Evolutionary conservation across 2,113 vertebrate species (phyloP).

Genomic region (Euleptes europaea): DNA sequence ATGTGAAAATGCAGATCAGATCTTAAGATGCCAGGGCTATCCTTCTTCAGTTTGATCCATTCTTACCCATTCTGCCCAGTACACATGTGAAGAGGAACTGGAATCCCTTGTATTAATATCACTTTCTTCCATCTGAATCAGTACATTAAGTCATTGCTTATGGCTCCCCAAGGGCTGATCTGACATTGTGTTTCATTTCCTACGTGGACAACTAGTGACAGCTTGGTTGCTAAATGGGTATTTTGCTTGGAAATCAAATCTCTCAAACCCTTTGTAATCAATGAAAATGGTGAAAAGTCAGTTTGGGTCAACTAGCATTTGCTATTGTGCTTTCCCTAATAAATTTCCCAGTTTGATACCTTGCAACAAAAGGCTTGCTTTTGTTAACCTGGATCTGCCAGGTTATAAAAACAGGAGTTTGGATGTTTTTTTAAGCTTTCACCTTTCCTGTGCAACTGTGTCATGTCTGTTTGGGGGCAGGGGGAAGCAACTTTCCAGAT

Average conservation of each 20-base stretch:
- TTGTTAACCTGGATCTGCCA: background rate
- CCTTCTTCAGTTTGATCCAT: background rate
- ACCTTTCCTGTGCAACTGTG: rapidly evolving
- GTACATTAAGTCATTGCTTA: slow-evolving; percentile 22
- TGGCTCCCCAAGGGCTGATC: background rate
- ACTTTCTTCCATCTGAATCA: slow-evolving; percentile 10
- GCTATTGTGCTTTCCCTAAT: slow-evolving; percentile 11
- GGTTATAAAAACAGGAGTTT: background rate
- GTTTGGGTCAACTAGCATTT: slow-evolving; percentile 27
- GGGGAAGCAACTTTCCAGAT: background rate
- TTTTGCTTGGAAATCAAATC: slow-evolving; percentile 46
- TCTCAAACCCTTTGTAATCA: slow-evolving; percentile 24
- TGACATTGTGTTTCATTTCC: slow-evolving; percentile 33
- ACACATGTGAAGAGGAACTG: background rate
- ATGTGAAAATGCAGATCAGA: background rate
- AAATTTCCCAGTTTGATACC: background rate
- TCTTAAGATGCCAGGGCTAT: background rate
- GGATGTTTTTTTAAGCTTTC: background rate
- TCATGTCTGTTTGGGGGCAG: background rate
- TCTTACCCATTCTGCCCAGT: background rate
- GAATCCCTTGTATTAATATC: slow-evolving; percentile 1
- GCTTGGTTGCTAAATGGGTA: slow-evolving; percentile 35
- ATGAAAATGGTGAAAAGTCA: slow-evolving; percentile 18
- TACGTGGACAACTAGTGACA: slow-evolving; percentile 17
- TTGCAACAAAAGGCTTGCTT: background rate